Evolutionary conservation across 1,140 invertebrate species (phyloP).

Genomic region (Tetramorium simillimum): DNA sequence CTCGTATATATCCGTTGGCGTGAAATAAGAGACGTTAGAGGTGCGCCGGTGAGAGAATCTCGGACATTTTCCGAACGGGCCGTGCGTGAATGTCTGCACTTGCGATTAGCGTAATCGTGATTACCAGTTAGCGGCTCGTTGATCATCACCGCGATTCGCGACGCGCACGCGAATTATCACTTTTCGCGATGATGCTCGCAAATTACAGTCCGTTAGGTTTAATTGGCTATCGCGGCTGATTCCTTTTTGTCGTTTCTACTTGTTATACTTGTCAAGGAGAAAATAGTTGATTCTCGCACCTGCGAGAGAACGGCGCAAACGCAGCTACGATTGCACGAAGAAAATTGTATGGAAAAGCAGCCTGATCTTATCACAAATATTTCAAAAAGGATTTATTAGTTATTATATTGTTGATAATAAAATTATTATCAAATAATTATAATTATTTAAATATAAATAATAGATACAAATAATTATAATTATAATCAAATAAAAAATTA

Average conservation of each 20-base stretch:
- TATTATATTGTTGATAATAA: not conserved
- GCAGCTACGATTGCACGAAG: not conserved
- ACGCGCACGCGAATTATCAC: not conserved
- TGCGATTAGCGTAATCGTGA: constrained; percentile 29
- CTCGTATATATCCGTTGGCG: not conserved
- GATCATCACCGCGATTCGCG: not conserved
- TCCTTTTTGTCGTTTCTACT: not conserved
- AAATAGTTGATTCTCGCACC: not conserved
- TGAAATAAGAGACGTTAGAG: not conserved
- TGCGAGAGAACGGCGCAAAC: not conserved
- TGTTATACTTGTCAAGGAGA: not conserved
- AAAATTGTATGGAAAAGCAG: not conserved
- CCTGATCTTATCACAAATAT: not conserved
- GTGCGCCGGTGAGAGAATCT: not conserved
- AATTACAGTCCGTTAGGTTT: constrained; percentile 11
- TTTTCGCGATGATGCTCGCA: not conserved
- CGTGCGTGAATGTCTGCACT: not conserved
- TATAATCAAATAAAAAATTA: no score
- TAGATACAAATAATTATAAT: no score
- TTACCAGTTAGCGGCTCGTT: constrained; percentile 31
- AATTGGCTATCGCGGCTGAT: constrained; percentile 13
- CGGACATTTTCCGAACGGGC: not conserved
- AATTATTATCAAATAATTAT: no score
- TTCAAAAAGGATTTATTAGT: not conserved
- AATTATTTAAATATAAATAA: no score